Conservation (phyloP, 1,140 invertebrate species). For the Ylistrum balloti region DNA sequence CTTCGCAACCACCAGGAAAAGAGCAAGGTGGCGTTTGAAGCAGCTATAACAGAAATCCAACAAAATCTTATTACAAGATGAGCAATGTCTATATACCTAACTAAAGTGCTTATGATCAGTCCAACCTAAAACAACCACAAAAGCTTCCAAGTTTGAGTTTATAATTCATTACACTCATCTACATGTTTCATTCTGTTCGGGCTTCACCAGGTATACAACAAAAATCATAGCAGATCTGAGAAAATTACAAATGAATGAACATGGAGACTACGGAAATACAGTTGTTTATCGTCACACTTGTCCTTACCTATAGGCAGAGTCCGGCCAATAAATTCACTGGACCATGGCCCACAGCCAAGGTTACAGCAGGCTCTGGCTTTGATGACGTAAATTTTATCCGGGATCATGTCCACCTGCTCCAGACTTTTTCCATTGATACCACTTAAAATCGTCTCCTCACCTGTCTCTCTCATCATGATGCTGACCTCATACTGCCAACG, state of each 20-base stretch:
- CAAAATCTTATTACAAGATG: too few relatives aligned
- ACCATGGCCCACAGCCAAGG: constrained; percentile 91
- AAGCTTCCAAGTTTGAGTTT: too few relatives aligned
- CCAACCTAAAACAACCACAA: too few relatives aligned
- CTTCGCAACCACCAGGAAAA: background rate
- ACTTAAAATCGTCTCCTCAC: constrained; percentile 50
- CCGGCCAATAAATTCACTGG: constrained; percentile 83
- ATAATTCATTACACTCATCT: too few relatives aligned
- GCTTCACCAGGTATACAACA: too few relatives aligned
- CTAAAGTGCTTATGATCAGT: too few relatives aligned
- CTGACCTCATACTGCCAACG: constrained; percentile 93
- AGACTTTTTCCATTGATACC: constrained; percentile 46
- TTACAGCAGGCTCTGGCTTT: constrained; percentile 90
- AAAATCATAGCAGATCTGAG: too few relatives aligned
- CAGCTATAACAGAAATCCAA: background rate
- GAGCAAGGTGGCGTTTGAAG: constrained; percentile 3
- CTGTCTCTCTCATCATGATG: constrained; percentile 77
- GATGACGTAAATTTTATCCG: constrained; percentile 90
- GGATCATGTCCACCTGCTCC: constrained; percentile 86
- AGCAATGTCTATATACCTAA: too few relatives aligned
- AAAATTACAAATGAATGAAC: too few relatives aligned
- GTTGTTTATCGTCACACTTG: background rate
- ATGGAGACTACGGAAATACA: too few relatives aligned
- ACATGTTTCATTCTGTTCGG: too few relatives aligned
- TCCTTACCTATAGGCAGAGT: constrained; percentile 86